Evolutionary conservation across 2,797 vertebrate species (phyloP).

Genomic region (Paguma larvata): DNA sequence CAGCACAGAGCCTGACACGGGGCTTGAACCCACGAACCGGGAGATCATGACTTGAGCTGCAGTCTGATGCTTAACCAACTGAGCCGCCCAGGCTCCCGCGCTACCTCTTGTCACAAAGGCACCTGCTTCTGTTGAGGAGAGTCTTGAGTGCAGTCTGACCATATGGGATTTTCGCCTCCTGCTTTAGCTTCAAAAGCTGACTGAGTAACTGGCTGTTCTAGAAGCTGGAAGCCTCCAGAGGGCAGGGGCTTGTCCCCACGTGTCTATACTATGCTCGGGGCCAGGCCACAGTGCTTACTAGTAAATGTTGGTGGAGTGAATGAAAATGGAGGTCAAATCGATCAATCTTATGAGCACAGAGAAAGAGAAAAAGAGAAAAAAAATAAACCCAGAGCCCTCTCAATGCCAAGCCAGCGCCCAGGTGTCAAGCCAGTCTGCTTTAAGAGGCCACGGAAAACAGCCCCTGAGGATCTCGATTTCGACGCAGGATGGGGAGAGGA

Average conservation of each 20-base stretch:
- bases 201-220: neutral
- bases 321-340: neutral
- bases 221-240: neutral
- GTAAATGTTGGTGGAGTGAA: neutral
- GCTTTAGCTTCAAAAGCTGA: neutral
- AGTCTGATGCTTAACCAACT: too few species aligned
- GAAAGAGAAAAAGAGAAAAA: neutral
- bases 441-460: neutral
- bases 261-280: neutral
- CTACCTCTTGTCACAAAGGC: neutral
- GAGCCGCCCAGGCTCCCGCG: too few species aligned
- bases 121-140: neutral
- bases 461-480: neutral
- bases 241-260: neutral
- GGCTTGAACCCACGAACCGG: too few species aligned
- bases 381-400: neutral
- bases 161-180: neutral
- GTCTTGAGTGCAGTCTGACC: too few species aligned
- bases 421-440: too few species aligned
- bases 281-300: neutral
- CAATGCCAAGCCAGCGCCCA: too few species aligned
- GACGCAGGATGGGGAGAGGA: neutral
- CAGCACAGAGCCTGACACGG: too few species aligned
- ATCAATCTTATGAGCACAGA: neutral
- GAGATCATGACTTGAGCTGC: too few species aligned